Evolutionary conservation across 30 jellyfish, hydroid and myxozoan genomes (phyloP), one percentile per base, ranked within the genome.

Genomic region (Nemopilema nomurai): DNA sequence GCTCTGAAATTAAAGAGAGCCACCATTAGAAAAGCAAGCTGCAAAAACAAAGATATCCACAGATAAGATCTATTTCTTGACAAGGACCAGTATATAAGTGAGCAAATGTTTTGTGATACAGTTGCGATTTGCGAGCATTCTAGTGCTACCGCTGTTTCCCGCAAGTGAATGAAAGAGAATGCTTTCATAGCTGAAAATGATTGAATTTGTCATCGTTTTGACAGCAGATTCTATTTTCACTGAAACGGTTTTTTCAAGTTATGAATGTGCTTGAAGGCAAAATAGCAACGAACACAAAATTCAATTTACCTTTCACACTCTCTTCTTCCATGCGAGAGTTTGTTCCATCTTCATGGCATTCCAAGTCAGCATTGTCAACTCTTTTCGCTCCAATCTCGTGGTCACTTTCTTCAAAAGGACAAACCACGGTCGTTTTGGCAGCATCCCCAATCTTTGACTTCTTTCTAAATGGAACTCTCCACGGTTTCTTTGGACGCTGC

Each of bases 381-480:
- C n/a, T 23, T 24, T 73, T 73, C 16, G 25, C 70, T 18, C 33
- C 69, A 24, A 32, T 30, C 18, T 71, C 82, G 19, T 52, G 24
- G 57, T 13, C 57, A 41, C 57, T 13, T 26, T 17, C 51, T 66
- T 80, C 30, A 67, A 66, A 1, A 23, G 67, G 71, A 31, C 30
- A 23, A 20, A 62, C 62, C 80, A 70, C 74, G 9, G 18, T 23
- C 65, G 8, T 51, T 76, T 28, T 63, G 31, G 57, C 6, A 6
- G 13, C 6, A 41, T 63, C 30, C 24, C 69, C 78, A 41, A 68
- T 22, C 25, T 49, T 33, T 24, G 18, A 21, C 49, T 66, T 66
- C 71, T 51, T 82, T 32, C 75, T 50, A 51, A 62, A 79, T 6
- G 79, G 22, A 20, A 33, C 25, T n/a, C 30, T 1, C 49, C 69